phyloP scores from a whole-genome alignment of 2,113 vertebrate species.

The Otolemur garnettii region DNA sequence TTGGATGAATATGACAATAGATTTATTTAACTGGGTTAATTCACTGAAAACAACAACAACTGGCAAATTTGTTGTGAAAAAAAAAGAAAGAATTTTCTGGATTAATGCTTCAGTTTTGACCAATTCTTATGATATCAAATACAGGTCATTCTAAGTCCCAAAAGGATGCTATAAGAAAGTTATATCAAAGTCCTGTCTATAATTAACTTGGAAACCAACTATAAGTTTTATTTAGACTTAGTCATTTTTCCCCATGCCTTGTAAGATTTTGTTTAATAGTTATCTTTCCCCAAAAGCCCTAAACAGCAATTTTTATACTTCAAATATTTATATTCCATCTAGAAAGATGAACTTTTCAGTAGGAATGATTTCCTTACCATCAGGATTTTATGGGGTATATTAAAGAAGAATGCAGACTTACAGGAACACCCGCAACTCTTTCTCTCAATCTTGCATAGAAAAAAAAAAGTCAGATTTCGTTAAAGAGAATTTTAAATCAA shows the following conservation, averaged over 20 bases:
- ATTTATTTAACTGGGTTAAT: constrained; percentile 23
- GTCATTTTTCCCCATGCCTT: neutral
- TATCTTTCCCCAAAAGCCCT: neutral
- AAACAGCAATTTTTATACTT: constrained; percentile 49
- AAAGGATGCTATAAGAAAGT: neutral
- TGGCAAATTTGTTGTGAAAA: neutral
- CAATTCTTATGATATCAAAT: constrained; percentile 8
- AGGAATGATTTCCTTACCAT: constrained; percentile 12
- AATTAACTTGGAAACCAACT: neutral
- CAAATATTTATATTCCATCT: neutral
- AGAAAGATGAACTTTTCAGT: constrained; percentile 39
- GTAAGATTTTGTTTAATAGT: constrained; percentile 7
- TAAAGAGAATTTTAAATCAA: constrained; percentile 61
- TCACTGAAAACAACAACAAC: neutral
- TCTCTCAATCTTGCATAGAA: constrained; percentile 52
- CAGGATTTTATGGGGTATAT: constrained; percentile 39
- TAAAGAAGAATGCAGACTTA: constrained; percentile 14
- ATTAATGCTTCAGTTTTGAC: neutral
- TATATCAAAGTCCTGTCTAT: neutral
- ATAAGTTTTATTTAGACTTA: neutral
- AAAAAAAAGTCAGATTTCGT: constrained; percentile 60
- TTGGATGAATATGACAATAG: neutral
- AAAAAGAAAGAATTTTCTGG: neutral
- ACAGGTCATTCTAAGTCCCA: neutral
- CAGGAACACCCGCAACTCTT: constrained; percentile 46